Conservation (phyloP, 2,888 invertebrate genomes). For the Patella pellucida region DNA sequence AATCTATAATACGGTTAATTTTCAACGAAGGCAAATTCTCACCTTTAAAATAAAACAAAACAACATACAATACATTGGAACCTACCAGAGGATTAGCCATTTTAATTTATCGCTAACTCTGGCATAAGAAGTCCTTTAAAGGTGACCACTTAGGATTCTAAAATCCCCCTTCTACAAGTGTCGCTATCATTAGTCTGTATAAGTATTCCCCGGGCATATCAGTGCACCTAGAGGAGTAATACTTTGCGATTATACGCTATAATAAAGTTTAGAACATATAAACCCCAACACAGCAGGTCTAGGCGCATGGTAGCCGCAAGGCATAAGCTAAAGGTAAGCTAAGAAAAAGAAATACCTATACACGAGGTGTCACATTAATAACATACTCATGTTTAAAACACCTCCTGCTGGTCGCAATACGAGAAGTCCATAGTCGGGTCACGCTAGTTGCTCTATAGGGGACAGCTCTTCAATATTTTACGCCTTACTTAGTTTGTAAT, state of each 20-base stretch:
- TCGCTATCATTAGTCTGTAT: too few species aligned
- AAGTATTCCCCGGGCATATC: too few species aligned
- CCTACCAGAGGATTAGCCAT: too few species aligned
- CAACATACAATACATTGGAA: too few species aligned
- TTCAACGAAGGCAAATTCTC: too few species aligned
- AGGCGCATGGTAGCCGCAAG: conserved; percentile 8
- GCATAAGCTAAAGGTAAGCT: conserved; percentile 6
- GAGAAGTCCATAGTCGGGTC: not conserved
- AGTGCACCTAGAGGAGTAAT: conserved; percentile 15
- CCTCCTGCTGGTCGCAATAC: not conserved
- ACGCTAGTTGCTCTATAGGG: not conserved
- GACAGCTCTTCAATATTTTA: not conserved
- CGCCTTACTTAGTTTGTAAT: not conserved
- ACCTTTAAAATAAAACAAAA: too few species aligned
- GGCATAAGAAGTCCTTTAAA: too few species aligned
- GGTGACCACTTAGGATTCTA: too few species aligned
- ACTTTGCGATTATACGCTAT: conserved; percentile 25
- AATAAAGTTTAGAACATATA: conserved; percentile 13
- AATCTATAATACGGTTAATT: too few species aligned
- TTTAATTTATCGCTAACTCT: too few species aligned
- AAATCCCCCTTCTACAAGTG: too few species aligned
- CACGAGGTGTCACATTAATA: conserved; percentile 8
- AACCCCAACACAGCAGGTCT: not conserved
- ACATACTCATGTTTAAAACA: not conserved
- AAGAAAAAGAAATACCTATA: conserved; percentile 1